Percentiles rank a stretch among this genome's conserved stretches.
Conservation (phyloP, 2,888 invertebrate genomes). For the Conchocele bisecta region DNA sequence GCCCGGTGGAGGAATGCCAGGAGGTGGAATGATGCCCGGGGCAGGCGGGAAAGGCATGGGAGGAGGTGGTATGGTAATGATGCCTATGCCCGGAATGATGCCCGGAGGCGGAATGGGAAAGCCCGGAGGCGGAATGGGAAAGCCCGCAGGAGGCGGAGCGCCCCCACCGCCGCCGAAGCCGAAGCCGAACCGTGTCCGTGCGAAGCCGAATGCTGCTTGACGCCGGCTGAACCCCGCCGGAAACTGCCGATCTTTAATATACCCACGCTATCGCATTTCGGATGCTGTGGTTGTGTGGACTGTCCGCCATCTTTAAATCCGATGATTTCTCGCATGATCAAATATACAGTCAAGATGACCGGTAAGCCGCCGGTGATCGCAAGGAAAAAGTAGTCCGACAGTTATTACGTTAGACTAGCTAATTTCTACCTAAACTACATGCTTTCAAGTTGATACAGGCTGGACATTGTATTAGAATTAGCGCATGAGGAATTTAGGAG, state of each 20-base stretch:
- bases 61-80: neutral
- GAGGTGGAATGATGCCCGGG: neutral
- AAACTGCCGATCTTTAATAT: conserved; percentile 45
- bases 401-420: too few species aligned
- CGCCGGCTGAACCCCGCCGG: conserved; percentile 44
- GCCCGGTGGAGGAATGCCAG: too few species aligned
- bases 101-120: neutral
- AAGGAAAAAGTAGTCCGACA: too few species aligned
- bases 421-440: too few species aligned
- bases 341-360: conserved; percentile 15
- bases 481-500: too few species aligned
- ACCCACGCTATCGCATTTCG: conserved; percentile 43
- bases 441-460: too few species aligned
- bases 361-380: neutral
- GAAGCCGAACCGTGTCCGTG: conserved; percentile 50
- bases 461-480: too few species aligned
- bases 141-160: neutral
- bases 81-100: neutral
- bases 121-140: neutral
- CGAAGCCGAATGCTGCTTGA: conserved; percentile 47
- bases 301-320: conserved; percentile 46
- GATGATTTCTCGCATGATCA: conserved; percentile 31
- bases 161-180: neutral
- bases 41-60: neutral
- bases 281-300: conserved; percentile 55